Percentiles rank a stretch among this genome's conserved stretches.
phyloP scores from a whole-genome alignment of 2,888 invertebrate genomes.

The Agrotis clavis region DNA sequence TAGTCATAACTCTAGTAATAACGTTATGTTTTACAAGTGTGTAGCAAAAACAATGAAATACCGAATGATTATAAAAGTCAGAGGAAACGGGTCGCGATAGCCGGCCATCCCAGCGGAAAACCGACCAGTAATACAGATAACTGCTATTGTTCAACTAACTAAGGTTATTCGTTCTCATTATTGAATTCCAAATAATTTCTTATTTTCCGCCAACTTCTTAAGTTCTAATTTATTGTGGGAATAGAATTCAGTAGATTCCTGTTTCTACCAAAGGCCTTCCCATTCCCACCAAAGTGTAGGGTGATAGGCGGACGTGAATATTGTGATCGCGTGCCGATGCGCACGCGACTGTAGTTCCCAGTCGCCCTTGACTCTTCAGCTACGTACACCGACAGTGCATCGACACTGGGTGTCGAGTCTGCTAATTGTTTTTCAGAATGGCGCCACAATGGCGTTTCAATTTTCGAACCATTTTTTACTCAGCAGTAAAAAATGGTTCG shows the following conservation, averaged over 20 bases:
- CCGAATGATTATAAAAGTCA: conserved; percentile 66
- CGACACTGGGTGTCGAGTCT: too few species aligned
- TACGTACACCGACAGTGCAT: conserved; percentile 78
- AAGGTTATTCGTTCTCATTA: conserved; percentile 40
- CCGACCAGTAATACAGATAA: conserved; percentile 76
- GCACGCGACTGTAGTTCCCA: conserved; percentile 74
- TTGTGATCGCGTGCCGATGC: conserved; percentile 74
- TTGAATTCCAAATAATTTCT: conserved; percentile 17
- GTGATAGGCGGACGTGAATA: conserved; percentile 58
- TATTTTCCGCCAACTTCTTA: conserved; percentile 4
- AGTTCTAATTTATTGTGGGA: conserved; percentile 1
- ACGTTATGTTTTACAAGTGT: conserved; percentile 20
- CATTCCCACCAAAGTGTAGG: conserved; percentile 62
- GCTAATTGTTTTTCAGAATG: too few species aligned
- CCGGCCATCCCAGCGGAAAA: conserved; percentile 81
- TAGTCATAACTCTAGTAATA: conserved; percentile 28
- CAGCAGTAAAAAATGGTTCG: too few species aligned
- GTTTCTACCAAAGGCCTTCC: conserved; percentile 49
- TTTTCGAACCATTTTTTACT: too few species aligned
- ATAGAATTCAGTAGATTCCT: not conserved
- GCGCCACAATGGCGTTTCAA: too few species aligned
- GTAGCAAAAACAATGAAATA: conserved; percentile 53
- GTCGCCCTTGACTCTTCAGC: conserved; percentile 83
- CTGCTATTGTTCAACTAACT: conserved; percentile 56
- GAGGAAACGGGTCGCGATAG: conserved; percentile 83